Base-by-base conservation (phyloP, 2,797 vertebrate genomes). In the Lindbergichthys nudifrons region DNA sequence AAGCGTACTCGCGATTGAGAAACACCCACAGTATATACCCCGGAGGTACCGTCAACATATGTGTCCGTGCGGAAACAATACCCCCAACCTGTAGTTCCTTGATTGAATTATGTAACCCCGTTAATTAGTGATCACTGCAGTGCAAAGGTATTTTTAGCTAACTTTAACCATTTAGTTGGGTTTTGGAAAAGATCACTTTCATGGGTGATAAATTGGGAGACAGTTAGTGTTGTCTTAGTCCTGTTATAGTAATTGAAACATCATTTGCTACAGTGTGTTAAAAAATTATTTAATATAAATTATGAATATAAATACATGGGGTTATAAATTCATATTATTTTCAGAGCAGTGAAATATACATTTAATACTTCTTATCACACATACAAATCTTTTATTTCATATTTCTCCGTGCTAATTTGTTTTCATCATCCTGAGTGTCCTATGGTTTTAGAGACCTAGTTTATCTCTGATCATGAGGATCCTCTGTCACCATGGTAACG, bases 401-500 rank as follows among this genome's bases (percentile, higher is more conserved):
- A 19, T 18, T 75, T 62, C 36, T 63, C n/a, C 21, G 23, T 52
- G 14, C 56, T 53, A 6, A 21, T 63, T 58, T 56, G 45, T 30
- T 54, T 66, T 15, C n/a, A 70, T 65, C 58, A 32, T 66, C 1
- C 2, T 16, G 12, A 62, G 23, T 18, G 21, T 82, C 58, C 30
- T 3, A 45, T 11, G 1, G 16, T 45, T 72, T 64, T 26, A 47
- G 18, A 70, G 59, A n/a, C n/a, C 43, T 6, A 21, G 15, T 72
- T 75, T 81, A 77, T 77, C 76, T 63, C 12, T 60, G 47, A 75
- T 75, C 43, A 77, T 73, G 70, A 58, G 42, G 26, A 61, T 56
- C 64, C 78, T 65, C 61, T 56, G 26, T 87, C 82, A 15, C 77
- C 78, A 80, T 82, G 74, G 67, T 61, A 84, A 88, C 87, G 48